phyloP scores from a whole-genome alignment of 2,888 invertebrate genomes.

The Sarcophaga carnaria region DNA sequence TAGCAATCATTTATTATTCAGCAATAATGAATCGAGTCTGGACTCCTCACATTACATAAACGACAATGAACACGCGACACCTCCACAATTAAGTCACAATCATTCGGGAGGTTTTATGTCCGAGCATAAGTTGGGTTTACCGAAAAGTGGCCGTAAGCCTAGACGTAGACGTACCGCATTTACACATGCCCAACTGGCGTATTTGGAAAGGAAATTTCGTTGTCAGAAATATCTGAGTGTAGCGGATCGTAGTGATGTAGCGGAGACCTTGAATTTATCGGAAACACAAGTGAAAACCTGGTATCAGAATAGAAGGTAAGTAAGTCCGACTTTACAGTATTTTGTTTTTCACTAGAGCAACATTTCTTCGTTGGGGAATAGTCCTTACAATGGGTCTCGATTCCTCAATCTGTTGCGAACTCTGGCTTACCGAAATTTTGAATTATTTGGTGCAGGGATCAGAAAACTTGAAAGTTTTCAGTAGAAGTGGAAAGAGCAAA shows the following conservation, averaged over 20 bases:
- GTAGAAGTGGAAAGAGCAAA: too few relatives aligned
- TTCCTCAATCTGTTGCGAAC: too few relatives aligned
- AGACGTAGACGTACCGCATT: conserved; percentile 94
- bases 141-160: conserved; percentile 88
- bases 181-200: conserved; percentile 96
- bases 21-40: conserved; percentile 78
- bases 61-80: conserved; percentile 61
- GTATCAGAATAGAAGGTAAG: conserved; percentile 84
- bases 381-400: too few relatives aligned
- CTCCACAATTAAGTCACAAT: conserved; percentile 32
- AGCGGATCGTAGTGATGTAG: conserved; percentile 95
- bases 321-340: neutral
- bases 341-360: too few relatives aligned
- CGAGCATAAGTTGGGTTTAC: conserved; percentile 78
- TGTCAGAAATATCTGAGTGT: conserved; percentile 97
- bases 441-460: too few relatives aligned
- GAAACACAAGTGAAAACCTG: conserved; percentile 98
- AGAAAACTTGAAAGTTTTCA: too few relatives aligned
- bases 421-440: too few relatives aligned
- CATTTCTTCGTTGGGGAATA: too few relatives aligned
- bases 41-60: conserved; percentile 73
- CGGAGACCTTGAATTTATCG: conserved; percentile 92
- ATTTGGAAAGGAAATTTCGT: conserved; percentile 94
- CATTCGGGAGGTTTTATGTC: conserved; percentile 38
- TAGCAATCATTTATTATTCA: conserved; percentile 69